Percentiles rank a stretch among this genome's conserved stretches.
These are phyloP conservation scores for Macroteleia sp. DNA, from an alignment of 2,888 invertebrate species.

Conservation along the genomic window DNA sequence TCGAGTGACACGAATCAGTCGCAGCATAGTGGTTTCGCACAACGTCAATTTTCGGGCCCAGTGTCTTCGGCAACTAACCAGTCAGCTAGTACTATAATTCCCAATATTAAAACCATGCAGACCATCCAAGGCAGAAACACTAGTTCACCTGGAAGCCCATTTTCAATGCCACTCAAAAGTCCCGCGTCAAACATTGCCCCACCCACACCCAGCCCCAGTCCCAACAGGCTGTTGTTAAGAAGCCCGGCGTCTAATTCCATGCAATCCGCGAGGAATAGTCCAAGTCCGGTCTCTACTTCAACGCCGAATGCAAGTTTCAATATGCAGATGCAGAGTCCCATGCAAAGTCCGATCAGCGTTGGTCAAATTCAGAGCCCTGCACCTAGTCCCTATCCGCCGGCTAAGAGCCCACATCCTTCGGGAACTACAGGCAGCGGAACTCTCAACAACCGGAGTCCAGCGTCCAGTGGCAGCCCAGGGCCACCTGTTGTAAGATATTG, in stretches of 20 bases:
- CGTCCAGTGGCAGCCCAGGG: constrained; percentile 82
- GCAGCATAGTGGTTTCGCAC: constrained; percentile 8
- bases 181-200: constrained; percentile 82
- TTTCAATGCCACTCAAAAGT: constrained; percentile 82
- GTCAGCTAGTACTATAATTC: constrained; percentile 59
- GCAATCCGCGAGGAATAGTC: constrained; percentile 80
- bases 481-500: constrained; percentile 82
- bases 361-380: constrained; percentile 82
- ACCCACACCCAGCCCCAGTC: constrained; percentile 82
- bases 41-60: constrained; percentile 25
- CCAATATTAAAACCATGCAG: constrained; percentile 79
- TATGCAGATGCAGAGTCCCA: constrained; percentile 82
- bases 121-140: constrained; percentile 80
- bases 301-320: constrained; percentile 78
- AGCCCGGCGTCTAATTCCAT: constrained; percentile 83
- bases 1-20: constrained; percentile 72
- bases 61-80: constrained; percentile 68
- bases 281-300: constrained; percentile 79
- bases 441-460: constrained; percentile 81
- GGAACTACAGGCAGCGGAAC: constrained; percentile 67
- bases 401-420: constrained; percentile 81
- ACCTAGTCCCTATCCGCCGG: constrained; percentile 82
- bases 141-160: constrained; percentile 81
- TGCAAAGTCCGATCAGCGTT: constrained; percentile 82
- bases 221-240: constrained; percentile 79